Conservation (phyloP, 2,888 invertebrate genomes). For the Nineta flava region DNA sequence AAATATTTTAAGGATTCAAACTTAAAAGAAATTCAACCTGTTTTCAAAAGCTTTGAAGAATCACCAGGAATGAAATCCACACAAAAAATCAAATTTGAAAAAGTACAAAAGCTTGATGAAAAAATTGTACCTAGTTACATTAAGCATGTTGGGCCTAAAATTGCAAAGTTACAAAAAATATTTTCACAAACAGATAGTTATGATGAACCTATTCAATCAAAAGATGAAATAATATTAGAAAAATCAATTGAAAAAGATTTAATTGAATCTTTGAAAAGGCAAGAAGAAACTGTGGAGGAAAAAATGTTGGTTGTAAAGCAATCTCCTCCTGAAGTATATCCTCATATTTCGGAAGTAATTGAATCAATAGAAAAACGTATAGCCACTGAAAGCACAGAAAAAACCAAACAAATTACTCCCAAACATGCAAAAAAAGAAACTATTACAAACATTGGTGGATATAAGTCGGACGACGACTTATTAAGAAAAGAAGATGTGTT, state of each 20-base stretch:
- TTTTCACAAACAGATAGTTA: slow-evolving; percentile 24
- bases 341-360: slow-evolving; percentile 22
- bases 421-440: background rate
- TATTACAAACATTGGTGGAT: background rate
- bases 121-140: slow-evolving; percentile 10
- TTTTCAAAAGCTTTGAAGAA: slow-evolving; percentile 5
- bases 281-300: slow-evolving; percentile 8
- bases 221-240: slow-evolving; percentile 5
- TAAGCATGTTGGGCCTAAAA: slow-evolving; percentile 29
- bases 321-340: slow-evolving; percentile 14
- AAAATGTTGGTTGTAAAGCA: slow-evolving; percentile 1
- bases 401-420: slow-evolving; percentile 3
- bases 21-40: slow-evolving; percentile 8
- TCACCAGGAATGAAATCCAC: background rate
- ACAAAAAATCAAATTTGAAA: slow-evolving; percentile 10
- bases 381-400: slow-evolving; percentile 14
- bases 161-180: slow-evolving; percentile 31
- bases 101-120: slow-evolving; percentile 18
- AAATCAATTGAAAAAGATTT: slow-evolving; percentile 6
- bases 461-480: too few relatives aligned
- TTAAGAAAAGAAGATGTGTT: too few relatives aligned
- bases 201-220: slow-evolving; percentile 16
- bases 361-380: slow-evolving; percentile 21
- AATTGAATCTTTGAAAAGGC: slow-evolving; percentile 6
- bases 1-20: background rate